Conservation (phyloP, 2,888 invertebrate genomes). For the Meloe dianella region DNA sequence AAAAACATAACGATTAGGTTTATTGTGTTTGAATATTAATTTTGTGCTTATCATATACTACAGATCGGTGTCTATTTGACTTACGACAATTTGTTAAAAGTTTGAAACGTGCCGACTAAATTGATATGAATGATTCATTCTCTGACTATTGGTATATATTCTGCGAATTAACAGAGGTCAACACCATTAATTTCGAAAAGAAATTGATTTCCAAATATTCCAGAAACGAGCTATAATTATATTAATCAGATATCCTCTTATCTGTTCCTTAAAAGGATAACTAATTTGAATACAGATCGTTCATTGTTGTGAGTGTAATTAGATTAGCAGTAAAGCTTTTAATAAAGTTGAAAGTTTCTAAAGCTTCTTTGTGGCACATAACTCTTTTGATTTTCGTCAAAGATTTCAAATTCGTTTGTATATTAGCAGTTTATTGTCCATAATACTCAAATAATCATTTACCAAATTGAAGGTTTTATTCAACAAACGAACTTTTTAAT, state of each 20-base stretch:
- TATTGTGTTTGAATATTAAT: constrained; percentile 44
- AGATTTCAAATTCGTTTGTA: not conserved
- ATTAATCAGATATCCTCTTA: not conserved
- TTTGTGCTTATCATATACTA: constrained; percentile 12
- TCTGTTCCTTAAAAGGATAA: not conserved
- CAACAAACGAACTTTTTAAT: not conserved
- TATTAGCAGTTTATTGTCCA: not conserved
- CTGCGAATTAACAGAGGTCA: no score
- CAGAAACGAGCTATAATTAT: not conserved
- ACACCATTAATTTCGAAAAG: no score
- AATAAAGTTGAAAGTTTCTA: not conserved
- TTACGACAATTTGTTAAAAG: not conserved
- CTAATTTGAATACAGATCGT: constrained; percentile 2
- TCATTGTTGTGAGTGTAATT: not conserved
- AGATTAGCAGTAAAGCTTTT: not conserved
- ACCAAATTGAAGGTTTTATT: not conserved
- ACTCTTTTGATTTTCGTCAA: not conserved
- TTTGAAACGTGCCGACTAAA: constrained; percentile 3
- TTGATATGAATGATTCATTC: constrained; percentile 1
- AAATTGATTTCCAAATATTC: no score
- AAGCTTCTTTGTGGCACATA: not conserved
- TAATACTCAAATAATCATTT: not conserved
- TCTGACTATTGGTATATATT: not conserved
- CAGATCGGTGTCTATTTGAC: constrained; percentile 8
- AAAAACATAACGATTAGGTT: constrained; percentile 43